A percentile compares a stretch with the other conserved stretches of the same genome.
These are phyloP conservation scores for Rhinichthys klamathensis DNA, from an alignment of 2,113 vertebrate species.

Conservation along the genomic window DNA sequence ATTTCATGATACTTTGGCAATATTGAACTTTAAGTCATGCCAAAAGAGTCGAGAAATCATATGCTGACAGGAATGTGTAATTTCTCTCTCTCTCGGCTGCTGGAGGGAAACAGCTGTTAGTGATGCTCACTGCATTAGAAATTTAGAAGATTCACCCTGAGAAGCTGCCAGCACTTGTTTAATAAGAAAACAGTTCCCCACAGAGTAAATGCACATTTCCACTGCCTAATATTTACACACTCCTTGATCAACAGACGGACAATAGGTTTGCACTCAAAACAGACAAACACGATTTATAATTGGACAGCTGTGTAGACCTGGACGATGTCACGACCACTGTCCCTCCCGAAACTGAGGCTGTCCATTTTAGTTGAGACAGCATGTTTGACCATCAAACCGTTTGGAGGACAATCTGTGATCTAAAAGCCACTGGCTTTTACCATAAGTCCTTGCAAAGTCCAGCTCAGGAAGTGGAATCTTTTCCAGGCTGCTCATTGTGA, in stretches of 20 bases:
- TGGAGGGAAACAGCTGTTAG: constrained; percentile 52
- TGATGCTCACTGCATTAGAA: constrained; percentile 54
- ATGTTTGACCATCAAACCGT: neutral
- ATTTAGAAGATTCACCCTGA: constrained; percentile 51
- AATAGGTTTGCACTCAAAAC: constrained; percentile 31
- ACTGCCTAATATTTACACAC: constrained; percentile 52
- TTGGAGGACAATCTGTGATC: constrained; percentile 18
- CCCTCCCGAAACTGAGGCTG: neutral
- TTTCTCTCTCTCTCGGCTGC: constrained; percentile 29
- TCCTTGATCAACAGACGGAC: constrained; percentile 24
- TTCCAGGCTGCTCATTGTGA: neutral
- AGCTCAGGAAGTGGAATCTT: neutral
- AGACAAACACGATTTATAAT: constrained; percentile 31
- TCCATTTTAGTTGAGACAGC: neutral
- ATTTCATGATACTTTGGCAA: no score
- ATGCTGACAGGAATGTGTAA: constrained; percentile 2
- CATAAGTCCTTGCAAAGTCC: neutral
- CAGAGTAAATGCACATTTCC: constrained; percentile 56
- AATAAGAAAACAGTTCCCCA: constrained; percentile 52
- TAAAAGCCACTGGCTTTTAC: constrained; percentile 5
- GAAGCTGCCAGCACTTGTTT: constrained; percentile 51
- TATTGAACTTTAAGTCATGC: neutral
- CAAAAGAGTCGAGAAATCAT: neutral
- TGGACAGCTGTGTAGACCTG: constrained; percentile 12
- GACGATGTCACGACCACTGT: neutral